Conservation (phyloP, 2,797 vertebrate species). For the Macropus fuliginosus region DNA sequence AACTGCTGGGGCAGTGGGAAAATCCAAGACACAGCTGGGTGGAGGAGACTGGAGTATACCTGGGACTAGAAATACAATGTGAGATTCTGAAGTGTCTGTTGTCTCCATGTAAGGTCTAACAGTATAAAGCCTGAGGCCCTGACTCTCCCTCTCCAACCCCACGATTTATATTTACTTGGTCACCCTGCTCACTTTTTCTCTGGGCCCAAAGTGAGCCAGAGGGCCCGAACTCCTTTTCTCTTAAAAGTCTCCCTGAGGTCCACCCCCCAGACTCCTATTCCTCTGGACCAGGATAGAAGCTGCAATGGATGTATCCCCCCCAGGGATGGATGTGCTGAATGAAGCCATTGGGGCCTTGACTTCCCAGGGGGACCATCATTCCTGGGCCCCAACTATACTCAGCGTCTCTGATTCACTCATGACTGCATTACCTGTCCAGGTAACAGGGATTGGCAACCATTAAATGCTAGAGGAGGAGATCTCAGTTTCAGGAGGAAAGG, state of each 20-base stretch:
- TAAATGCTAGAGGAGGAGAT: conserved; percentile 19
- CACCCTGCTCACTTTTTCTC: conserved; percentile 16
- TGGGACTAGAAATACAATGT: not conserved
- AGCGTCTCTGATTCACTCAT: conserved; percentile 91
- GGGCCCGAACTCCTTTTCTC: not conserved
- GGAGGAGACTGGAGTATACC: not conserved
- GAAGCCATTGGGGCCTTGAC: conserved; percentile 93
- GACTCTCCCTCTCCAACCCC: conserved; percentile 10
- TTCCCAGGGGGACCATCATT: conserved; percentile 86
- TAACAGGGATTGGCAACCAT: conserved; percentile 42
- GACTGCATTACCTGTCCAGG: conserved; percentile 84
- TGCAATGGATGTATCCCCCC: conserved; percentile 29
- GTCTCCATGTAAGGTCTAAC: not conserved
- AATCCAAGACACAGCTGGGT: not conserved
- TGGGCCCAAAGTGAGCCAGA: conserved; percentile 59
- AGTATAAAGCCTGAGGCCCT: not conserved
- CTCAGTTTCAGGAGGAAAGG: conserved; percentile 17
- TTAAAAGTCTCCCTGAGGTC: not conserved
- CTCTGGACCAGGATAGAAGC: conserved; percentile 9
- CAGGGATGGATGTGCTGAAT: conserved; percentile 97
- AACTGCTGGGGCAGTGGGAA: conserved; percentile 30
- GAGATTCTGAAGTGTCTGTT: not conserved
- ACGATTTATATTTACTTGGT: conserved; percentile 23
- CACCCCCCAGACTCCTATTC: not conserved
- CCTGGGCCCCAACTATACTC: conserved; percentile 90